Base-by-base conservation (phyloP, 2,888 invertebrate genomes). In the Stegana nigrithorax region DNA sequence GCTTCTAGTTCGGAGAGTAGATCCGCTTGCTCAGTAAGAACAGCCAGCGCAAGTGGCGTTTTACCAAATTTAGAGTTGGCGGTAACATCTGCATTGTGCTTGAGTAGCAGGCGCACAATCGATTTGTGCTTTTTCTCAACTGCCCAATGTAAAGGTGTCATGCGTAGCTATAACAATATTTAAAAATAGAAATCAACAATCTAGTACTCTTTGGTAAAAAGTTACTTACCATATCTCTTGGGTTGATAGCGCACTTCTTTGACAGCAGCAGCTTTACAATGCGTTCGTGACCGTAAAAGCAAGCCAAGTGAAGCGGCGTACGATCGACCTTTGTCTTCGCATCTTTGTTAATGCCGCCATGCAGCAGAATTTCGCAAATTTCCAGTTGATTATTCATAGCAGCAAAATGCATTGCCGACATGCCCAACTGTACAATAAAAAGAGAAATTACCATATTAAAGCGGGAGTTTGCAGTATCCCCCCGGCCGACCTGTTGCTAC, bases 81-180 rank as follows among this genome's bases (percentile, higher is more conserved):
- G 51, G 86, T 86, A 7, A 90, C 88, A 83, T 93, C 90, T 0
- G 96, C 95, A 59, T 94, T 93, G 77, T 90, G 87, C 62, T 89
- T 88, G 55, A 97, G 84, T 68, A 97, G 87, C 67, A 90, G 83
- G 59, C 90, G 88, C 45, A 92, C 93, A 51, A 92, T 89, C 64
- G 88, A 87, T 23, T 88, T 84, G 86, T 95, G 93, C 1, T 92
- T 91, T 75, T 92, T 91, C 86, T 94, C 93, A 44, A 93, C 93
- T 5, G 97, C 96, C 97, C 97, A 97, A 87, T 97, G 97, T 62
- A 97, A 87, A 39, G 97, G 95, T 44, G 96, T 96, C 96, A 94
- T 94, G 77, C 90, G 89, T 17, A 94, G 85, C 93, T 94, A 23
- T 23, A 47, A 23, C 17, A 42, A 45, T 39, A 14, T n/a, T 1